These are phyloP conservation scores for Macrophya alboannulata DNA, from an alignment of 2,888 invertebrate species.

Conservation along the genomic window DNA sequence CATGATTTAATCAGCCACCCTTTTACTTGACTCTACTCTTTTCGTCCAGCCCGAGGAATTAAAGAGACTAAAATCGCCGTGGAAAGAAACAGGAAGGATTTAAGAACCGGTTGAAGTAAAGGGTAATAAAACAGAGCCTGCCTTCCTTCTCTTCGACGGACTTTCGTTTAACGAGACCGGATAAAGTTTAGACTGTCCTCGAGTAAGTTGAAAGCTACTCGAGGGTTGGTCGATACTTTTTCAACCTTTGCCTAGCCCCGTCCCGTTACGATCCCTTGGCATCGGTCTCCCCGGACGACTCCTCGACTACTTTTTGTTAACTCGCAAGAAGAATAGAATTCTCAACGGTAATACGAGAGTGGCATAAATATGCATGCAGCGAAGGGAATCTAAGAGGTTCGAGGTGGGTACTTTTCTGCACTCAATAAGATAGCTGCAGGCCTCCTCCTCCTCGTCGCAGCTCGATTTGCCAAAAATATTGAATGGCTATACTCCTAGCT, in stretches of 20 bases:
- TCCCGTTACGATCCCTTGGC: background rate
- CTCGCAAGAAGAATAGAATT: constrained; percentile 24
- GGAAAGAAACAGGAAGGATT: constrained; percentile 25
- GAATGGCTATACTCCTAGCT: background rate
- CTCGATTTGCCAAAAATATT: background rate
- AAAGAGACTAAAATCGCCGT: constrained; percentile 26
- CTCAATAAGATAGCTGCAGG: background rate
- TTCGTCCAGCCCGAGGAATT: background rate
- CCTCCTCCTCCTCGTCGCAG: background rate
- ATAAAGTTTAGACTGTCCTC: constrained; percentile 34
- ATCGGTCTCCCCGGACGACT: background rate
- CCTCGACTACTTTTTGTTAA: constrained; percentile 3
- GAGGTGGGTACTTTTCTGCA: constrained; percentile 2
- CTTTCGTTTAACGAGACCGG: constrained; percentile 31
- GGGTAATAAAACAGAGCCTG: constrained; percentile 44
- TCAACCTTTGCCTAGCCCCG: background rate
- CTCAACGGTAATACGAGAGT: constrained; percentile 22
- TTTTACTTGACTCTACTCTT: background rate
- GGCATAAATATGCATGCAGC: constrained; percentile 46
- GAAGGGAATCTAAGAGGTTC: constrained; percentile 13
- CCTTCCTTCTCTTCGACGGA: constrained; percentile 18
- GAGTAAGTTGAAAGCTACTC: background rate
- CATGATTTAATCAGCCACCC: constrained; percentile 32
- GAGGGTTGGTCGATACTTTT: constrained; percentile 41
- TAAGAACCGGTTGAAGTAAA: constrained; percentile 22